Conservation (phyloP, 2,113 vertebrate species). For the Grammomys surdaster region DNA sequence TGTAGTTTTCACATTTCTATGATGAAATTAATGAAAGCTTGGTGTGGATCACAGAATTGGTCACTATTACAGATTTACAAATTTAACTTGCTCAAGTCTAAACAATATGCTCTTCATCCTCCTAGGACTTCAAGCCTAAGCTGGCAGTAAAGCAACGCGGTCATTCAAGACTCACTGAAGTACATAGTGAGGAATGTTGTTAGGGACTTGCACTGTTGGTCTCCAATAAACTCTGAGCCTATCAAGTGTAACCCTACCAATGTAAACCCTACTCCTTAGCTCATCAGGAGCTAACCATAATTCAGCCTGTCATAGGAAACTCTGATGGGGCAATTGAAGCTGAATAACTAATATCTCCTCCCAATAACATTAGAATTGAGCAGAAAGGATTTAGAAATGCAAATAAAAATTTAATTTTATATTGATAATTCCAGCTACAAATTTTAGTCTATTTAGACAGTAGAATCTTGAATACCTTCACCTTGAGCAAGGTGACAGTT, state of each 20-base stretch:
- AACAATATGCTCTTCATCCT: neutral
- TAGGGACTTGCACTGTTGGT: neutral
- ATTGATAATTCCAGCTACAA: neutral
- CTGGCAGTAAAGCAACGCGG: neutral
- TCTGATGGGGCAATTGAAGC: neutral
- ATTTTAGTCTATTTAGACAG: slow-evolving; percentile 3
- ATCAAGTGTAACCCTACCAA: neutral
- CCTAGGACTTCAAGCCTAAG: neutral
- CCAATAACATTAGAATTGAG: neutral
- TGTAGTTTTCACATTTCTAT: slow-evolving; percentile 22
- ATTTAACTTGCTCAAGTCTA: neutral
- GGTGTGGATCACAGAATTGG: neutral
- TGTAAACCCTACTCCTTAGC: neutral
- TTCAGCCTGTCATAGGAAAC: slow-evolving; percentile 12
- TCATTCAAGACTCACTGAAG: neutral
- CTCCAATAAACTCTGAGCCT: neutral
- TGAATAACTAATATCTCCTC: neutral
- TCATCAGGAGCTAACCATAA: neutral
- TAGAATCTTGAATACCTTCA: slow-evolving; percentile 7
- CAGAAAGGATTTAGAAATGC: slow-evolving; percentile 11
- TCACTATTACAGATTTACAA: slow-evolving; percentile 20
- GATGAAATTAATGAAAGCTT: slow-evolving; percentile 46
- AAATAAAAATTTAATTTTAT: neutral
- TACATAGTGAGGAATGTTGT: neutral
- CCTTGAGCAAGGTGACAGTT: neutral